A percentile compares a stretch with the other conserved stretches of the same genome.
phyloP scores from a whole-genome alignment of 2,888 invertebrate species.

The Cactoblastis cactorum region DNA sequence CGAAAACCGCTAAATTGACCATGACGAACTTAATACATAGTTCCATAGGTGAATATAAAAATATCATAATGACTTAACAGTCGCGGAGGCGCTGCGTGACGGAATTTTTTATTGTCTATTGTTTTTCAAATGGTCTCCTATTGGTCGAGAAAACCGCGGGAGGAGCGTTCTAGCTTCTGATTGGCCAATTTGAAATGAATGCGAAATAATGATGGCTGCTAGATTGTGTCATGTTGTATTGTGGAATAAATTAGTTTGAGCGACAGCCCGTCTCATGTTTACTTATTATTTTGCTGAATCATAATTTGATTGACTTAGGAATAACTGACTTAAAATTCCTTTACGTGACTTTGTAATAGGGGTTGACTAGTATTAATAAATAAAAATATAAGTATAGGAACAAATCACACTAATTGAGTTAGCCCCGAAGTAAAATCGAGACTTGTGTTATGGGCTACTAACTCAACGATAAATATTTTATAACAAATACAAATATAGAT shows the following conservation, averaged over 20 bases:
- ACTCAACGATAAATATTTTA: too few relatives aligned
- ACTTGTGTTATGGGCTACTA: too few relatives aligned
- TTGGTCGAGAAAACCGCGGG: conserved; percentile 56
- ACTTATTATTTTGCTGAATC: conserved; percentile 15
- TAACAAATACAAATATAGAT: too few relatives aligned
- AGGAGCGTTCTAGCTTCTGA: conserved; percentile 49
- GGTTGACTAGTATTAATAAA: too few relatives aligned
- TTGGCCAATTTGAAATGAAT: conserved; percentile 61
- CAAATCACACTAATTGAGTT: too few relatives aligned
- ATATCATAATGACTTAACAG: conserved; percentile 14
- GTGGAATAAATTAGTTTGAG: conserved; percentile 65
- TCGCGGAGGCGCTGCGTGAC: conserved; percentile 66
- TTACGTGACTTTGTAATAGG: too few relatives aligned
- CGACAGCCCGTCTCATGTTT: conserved; percentile 15
- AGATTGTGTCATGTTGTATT: conserved; percentile 63
- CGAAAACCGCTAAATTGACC: not conserved
- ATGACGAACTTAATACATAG: not conserved
- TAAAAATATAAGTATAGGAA: too few relatives aligned
- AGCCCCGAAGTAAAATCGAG: too few relatives aligned
- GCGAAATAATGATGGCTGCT: conserved; percentile 72
- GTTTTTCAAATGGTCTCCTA: conserved; percentile 69
- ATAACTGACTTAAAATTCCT: too few relatives aligned
- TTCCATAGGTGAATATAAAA: not conserved
- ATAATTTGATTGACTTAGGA: not conserved
- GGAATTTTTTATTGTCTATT: conserved; percentile 75